These are phyloP conservation scores for Drosophila melanogaster DNA, from an alignment of 1,140 invertebrate species.

Conservation along the genomic window Release_6_plus_ISO1_MT NT_037436.4:18590001-18590500, in stretches of 20 bases:
- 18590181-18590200: too few relatives aligned
- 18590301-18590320: constrained; percentile 52
- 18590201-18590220: too few relatives aligned
- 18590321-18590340: constrained; percentile 78
- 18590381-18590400: too few relatives aligned
- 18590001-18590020: constrained; percentile 58
- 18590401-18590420: too few relatives aligned
- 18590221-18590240: too few relatives aligned
- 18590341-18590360: constrained; percentile 74
- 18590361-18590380: too few relatives aligned
- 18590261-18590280: not conserved
- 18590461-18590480: too few relatives aligned
- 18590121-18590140: constrained; percentile 55
- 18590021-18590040: constrained; percentile 64
- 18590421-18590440: too few relatives aligned
- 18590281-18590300: constrained; percentile 29
- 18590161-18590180: not conserved
- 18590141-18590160: constrained; percentile 46
- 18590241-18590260: too few relatives aligned
- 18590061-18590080: constrained; percentile 64
- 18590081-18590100: constrained; percentile 63
- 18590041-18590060: constrained; percentile 68
- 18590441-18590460: too few relatives aligned
- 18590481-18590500: too few relatives aligned
- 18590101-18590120: constrained; percentile 60